Conservation (phyloP, 2,113 vertebrate genomes). For the Varanus komodoensis region DNA sequence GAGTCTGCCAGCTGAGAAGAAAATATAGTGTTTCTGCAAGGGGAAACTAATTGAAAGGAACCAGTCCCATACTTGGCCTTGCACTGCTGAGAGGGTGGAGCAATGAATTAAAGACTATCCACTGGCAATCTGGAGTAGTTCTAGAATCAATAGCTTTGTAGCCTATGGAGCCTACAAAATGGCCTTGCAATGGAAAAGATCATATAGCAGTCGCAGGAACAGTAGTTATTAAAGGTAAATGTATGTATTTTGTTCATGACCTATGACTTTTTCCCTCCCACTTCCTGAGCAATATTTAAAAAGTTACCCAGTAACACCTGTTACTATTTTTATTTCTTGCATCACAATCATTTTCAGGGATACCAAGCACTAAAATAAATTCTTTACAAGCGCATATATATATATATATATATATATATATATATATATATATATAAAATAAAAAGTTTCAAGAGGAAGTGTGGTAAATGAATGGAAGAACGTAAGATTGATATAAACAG, state of each 20-base stretch:
- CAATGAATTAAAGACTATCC: constrained; percentile 49
- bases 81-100: constrained; percentile 40
- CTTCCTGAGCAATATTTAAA: not conserved
- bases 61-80: constrained; percentile 24
- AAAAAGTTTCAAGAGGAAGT: not conserved
- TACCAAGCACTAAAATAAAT: not conserved
- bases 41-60: constrained; percentile 55
- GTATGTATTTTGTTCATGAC: constrained; percentile 25
- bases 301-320: not conserved
- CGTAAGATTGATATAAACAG: not conserved
- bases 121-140: not conserved
- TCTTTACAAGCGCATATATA: not conserved
- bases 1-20: constrained; percentile 45
- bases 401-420: no score
- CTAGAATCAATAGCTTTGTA: constrained; percentile 45
- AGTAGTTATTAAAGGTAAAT: constrained; percentile 30
- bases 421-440: no score
- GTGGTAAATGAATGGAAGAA: not conserved
- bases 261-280: not conserved
- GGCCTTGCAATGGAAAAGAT: constrained; percentile 29
- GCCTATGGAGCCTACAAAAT: constrained; percentile 29
- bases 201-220: constrained; percentile 17
- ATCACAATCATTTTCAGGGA: not conserved
- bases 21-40: constrained; percentile 53
- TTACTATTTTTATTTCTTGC: not conserved